Conservation (phyloP, 2,113 vertebrate species). For the Nerophis ophidion region DNA sequence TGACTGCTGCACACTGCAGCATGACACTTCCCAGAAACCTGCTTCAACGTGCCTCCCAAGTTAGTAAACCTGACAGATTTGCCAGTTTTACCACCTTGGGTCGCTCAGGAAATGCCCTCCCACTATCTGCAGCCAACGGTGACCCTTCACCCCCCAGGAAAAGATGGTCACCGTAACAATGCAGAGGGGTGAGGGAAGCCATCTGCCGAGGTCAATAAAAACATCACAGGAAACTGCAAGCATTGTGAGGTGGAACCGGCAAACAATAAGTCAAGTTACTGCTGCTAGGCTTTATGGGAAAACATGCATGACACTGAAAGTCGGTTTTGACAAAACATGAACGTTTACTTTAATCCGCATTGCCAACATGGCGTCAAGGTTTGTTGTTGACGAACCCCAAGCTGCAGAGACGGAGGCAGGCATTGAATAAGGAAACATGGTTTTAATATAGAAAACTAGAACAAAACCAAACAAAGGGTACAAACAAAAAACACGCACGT, state of each 20-base stretch:
- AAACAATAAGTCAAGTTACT: slow-evolving; percentile 19
- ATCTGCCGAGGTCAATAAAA: slow-evolving; percentile 74
- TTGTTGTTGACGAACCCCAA: too few species aligned
- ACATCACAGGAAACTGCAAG: slow-evolving; percentile 48
- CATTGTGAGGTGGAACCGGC: slow-evolving; percentile 43
- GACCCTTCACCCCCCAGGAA: slow-evolving; percentile 49
- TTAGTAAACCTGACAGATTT: slow-evolving; percentile 47
- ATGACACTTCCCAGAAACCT: not conserved
- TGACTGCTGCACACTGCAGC: slow-evolving; percentile 11
- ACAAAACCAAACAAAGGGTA: too few species aligned
- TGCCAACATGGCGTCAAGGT: too few species aligned
- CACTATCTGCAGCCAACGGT: slow-evolving; percentile 55
- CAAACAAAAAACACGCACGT: too few species aligned
- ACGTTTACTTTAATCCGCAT: not conserved
- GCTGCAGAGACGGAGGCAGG: too few species aligned
- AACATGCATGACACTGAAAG: slow-evolving; percentile 11
- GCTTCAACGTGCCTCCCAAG: slow-evolving; percentile 28
- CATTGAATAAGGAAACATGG: too few species aligned
- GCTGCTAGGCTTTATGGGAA: not conserved
- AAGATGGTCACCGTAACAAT: slow-evolving; percentile 56
- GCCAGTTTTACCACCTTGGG: slow-evolving; percentile 44
- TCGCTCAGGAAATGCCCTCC: slow-evolving; percentile 45
- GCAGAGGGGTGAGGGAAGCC: slow-evolving; percentile 55
- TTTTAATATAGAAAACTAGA: too few species aligned
- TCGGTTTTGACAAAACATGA: not conserved